Evolutionary conservation across 2,888 invertebrate species (phyloP).

Genomic region (Phorcus lineatus): DNA sequence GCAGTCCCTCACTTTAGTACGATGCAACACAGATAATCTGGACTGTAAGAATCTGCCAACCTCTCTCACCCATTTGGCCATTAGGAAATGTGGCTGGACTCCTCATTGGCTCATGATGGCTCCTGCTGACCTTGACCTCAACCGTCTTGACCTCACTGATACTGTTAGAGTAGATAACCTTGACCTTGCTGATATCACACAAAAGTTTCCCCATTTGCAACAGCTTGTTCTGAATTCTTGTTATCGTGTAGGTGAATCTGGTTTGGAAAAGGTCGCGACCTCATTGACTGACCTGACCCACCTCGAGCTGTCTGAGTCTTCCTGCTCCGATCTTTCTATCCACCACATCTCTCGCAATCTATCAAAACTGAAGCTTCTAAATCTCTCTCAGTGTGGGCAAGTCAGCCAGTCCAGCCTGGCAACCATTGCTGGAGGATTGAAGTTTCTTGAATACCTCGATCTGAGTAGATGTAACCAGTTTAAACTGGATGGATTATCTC

Average conservation of each 20-base stretch:
- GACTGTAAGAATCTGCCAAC: conserved; percentile 48
- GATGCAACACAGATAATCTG: conserved; percentile 51
- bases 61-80: conserved; percentile 44
- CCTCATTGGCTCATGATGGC: conserved; percentile 54
- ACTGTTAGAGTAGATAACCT: conserved; percentile 51
- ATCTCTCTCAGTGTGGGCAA: conserved; percentile 41
- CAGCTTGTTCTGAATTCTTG: conserved; percentile 52
- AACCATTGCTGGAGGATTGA: conserved; percentile 44
- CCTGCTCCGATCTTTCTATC: conserved; percentile 51
- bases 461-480: conserved; percentile 42
- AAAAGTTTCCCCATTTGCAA: conserved; percentile 42
- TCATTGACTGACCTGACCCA: conserved; percentile 41
- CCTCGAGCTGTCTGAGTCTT: conserved; percentile 46
- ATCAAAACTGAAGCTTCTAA: conserved; percentile 45
- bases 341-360: conserved; percentile 57
- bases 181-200: conserved; percentile 50
- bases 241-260: conserved; percentile 52
- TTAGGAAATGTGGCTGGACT: conserved; percentile 54
- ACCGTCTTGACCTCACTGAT: conserved; percentile 45
- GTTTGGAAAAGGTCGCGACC: conserved; percentile 48
- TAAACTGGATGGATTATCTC: conserved; percentile 27
- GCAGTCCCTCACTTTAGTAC: conserved; percentile 47
- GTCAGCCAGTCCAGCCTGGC: conserved; percentile 48
- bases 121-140: conserved; percentile 42
- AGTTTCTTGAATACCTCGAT: conserved; percentile 45